Evolutionary conservation across 2,797 vertebrate species (phyloP).

Genomic region (Hozukius guyotensis): DNA sequence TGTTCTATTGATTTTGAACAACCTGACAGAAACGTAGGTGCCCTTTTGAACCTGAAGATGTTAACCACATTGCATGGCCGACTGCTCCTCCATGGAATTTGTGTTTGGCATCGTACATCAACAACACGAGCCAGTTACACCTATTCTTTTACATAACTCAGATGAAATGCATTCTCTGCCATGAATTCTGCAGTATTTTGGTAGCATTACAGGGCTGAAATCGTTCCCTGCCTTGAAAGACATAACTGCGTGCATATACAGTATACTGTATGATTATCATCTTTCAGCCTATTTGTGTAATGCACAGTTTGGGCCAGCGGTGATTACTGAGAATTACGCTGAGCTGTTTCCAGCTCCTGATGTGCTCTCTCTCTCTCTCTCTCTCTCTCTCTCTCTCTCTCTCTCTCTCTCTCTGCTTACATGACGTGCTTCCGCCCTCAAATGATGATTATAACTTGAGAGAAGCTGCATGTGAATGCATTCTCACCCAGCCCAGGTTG

Average conservation of each 20-base stretch:
- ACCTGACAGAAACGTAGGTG: conserved; percentile 26
- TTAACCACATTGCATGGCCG: neutral
- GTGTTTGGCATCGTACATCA: neutral
- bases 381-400: too few species aligned
- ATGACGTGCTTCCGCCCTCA: conserved; percentile 21
- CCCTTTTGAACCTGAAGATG: conserved; percentile 30
- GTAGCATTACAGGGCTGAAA: neutral
- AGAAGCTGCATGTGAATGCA: conserved; percentile 18
- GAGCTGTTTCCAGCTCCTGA: conserved; percentile 56
- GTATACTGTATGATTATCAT: conserved; percentile 28
- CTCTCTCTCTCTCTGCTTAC: conserved; percentile 35
- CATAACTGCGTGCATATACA: neutral
- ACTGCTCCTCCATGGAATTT: conserved; percentile 2
- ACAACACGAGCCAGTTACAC: conserved; percentile 19
- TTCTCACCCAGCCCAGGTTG: conserved; percentile 26
- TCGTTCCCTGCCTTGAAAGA: conserved; percentile 22
- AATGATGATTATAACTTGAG: conserved; percentile 36
- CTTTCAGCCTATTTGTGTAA: conserved; percentile 49
- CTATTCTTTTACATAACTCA: neutral
- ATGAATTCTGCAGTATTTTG: neutral
- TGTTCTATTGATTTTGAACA: conserved; percentile 20
- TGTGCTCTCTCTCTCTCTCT: conserved; percentile 8
- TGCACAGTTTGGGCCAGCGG: conserved; percentile 50
- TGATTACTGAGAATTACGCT: conserved; percentile 70
- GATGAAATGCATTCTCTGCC: conserved; percentile 7